phyloP scores from a whole-genome alignment of 1,140 invertebrate species.

The Geopemphigus sp. region DNA sequence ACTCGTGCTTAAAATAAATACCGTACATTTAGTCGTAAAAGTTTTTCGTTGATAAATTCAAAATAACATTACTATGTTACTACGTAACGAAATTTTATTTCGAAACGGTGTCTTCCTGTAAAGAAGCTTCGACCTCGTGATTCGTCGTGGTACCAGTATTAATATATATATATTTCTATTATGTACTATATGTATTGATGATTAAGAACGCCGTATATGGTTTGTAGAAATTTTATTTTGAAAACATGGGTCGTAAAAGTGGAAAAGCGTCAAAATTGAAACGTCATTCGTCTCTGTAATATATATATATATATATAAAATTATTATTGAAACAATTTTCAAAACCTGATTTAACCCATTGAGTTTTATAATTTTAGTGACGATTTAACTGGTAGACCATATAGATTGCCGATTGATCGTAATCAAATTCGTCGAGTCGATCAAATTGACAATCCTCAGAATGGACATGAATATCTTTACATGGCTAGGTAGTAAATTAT shows the following conservation, averaged over 20 bases:
- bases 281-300: slow-evolving; percentile 41
- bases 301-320: background rate
- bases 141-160: too few species aligned
- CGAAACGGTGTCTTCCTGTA: too few species aligned
- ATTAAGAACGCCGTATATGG: too few species aligned
- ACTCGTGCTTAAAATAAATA: too few species aligned
- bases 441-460: slow-evolving; percentile 27
- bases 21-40: too few species aligned
- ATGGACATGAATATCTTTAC: slow-evolving; percentile 46
- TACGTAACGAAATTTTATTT: too few species aligned
- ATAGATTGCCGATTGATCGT: slow-evolving; percentile 33
- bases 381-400: slow-evolving; percentile 31
- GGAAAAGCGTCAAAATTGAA: slow-evolving; percentile 38
- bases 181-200: too few species aligned
- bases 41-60: too few species aligned
- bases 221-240: background rate
- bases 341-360: background rate
- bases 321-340: background rate
- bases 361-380: slow-evolving; percentile 30
- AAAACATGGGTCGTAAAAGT: slow-evolving; percentile 31
- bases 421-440: slow-evolving; percentile 38
- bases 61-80: too few species aligned
- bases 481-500: slow-evolving; percentile 25
- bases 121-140: too few species aligned
- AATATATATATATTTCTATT: too few species aligned